Evolutionary conservation across 2,113 vertebrate genomes (phyloP).

Genomic region (Carassius gibelio): DNA sequence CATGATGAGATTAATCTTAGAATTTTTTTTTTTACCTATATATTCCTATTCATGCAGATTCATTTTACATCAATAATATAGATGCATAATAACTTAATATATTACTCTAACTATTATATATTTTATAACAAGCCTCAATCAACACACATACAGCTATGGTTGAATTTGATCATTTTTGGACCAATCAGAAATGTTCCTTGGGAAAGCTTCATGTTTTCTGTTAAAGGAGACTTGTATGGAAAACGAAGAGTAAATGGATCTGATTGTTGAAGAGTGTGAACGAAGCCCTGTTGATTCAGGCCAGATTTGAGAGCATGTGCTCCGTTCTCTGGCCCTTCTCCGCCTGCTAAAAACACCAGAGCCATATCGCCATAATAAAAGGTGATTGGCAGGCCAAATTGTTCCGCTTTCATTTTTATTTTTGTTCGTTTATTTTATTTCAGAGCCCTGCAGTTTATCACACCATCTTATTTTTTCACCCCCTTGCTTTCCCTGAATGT

Average conservation of each 20-base stretch:
- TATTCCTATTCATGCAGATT: not conserved
- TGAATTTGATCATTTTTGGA: not conserved
- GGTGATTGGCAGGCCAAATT: conserved; percentile 60
- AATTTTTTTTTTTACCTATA: not conserved
- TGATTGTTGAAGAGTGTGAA: conserved; percentile 39
- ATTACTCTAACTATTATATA: not conserved
- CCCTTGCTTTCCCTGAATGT: not conserved
- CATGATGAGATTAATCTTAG: not conserved
- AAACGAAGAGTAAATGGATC: conserved; percentile 21
- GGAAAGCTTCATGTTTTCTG: not conserved
- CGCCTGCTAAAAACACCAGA: conserved; percentile 38
- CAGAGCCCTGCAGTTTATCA: conserved; percentile 62
- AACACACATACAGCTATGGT: not conserved
- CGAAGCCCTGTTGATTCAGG: conserved; percentile 50
- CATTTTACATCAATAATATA: not conserved
- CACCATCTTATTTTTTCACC: conserved; percentile 40
- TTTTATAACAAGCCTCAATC: not conserved
- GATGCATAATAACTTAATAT: not conserved
- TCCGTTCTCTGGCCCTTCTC: conserved; percentile 11
- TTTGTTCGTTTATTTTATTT: conserved; percentile 49
- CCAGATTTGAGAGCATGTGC: conserved; percentile 44
- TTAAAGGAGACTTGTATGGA: not conserved
- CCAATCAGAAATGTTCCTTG: conserved; percentile 6
- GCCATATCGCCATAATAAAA: conserved; percentile 54
- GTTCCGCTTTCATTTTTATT: conserved; percentile 59